phyloP scores from a whole-genome alignment of 2,888 invertebrate species.

The Drosophila fulvimacula region DNA sequence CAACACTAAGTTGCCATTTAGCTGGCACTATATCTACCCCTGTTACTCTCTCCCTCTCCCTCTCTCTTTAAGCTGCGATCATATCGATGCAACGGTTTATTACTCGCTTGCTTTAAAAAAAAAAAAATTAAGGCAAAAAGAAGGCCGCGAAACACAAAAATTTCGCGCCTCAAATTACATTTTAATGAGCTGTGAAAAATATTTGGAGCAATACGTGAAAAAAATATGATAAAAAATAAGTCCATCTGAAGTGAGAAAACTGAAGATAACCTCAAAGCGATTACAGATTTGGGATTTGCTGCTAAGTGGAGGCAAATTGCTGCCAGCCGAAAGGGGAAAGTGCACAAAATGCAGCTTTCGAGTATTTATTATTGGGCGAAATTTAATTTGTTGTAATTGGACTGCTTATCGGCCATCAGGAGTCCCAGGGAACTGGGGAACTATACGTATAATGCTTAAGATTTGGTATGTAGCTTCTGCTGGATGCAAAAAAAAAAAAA shows the following conservation, averaged over 20 bases:
- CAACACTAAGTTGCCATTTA: conserved; percentile 68
- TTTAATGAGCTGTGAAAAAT: conserved; percentile 81
- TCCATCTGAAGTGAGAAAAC: conserved; percentile 8
- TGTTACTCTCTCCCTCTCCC: background rate
- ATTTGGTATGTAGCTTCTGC: background rate
- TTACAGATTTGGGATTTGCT: conserved; percentile 29
- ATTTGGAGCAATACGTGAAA: conserved; percentile 62
- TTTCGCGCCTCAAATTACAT: conserved; percentile 75
- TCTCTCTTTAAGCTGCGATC: conserved; percentile 35
- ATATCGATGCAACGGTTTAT: conserved; percentile 76
- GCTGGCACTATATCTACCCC: conserved; percentile 15
- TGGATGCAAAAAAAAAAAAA: background rate
- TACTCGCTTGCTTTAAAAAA: conserved; percentile 28
- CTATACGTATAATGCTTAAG: too few species aligned
- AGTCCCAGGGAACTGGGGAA: background rate
- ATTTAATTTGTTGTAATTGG: conserved; percentile 18
- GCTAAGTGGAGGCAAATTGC: conserved; percentile 67
- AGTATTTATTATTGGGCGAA: conserved; percentile 2
- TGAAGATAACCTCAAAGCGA: conserved; percentile 44
- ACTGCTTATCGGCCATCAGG: conserved; percentile 9
- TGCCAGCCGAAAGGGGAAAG: conserved; percentile 14
- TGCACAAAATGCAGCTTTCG: conserved; percentile 4
- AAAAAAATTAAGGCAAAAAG: background rate
- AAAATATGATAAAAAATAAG: conserved; percentile 14
- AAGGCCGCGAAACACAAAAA: conserved; percentile 54